Evolutionary conservation across 2,888 invertebrate species (phyloP), one percentile per base, ranked within the genome.

Genomic region (Chaetoderma sp.): DNA sequence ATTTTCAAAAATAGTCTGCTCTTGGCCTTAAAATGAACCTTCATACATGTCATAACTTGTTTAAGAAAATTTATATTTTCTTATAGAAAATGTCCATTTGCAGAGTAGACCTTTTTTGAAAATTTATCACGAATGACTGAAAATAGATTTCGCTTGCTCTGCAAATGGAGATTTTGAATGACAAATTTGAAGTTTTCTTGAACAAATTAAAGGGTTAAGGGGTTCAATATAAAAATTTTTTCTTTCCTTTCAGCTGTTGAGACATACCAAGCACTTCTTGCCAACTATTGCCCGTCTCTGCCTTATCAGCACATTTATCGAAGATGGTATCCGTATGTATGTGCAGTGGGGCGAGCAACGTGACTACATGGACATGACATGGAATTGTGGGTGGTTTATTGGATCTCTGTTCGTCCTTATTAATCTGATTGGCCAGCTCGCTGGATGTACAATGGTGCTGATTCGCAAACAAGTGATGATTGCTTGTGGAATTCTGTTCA

Each of bases 311-410:
- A 99, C 99, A 78, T 99, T 99, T 89, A 90, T 99, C 70, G 99
- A 99, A 88, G 99, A 99, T 90, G 99, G 99, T 1, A 90, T 99
- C 67, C 92, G 99, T 68, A 99, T 99, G 99, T 99, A 96, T 93
- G 93, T 95, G 83, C 99, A 99, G 87, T 98, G 98, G 98, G 91
- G 91, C 60, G 97, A 98, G 83, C 98, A 98, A 87, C 90, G 96
- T 47, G 96, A 97, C 86, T 98, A 97, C 87, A 98, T 98, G 95
- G 93, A 96, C 86, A 92, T 94, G 89, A 94, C 95, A 16, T 98
- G 98, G 99, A 93, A 93, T 50, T 97, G 98, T 88, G 98, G 98
- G 49, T 92, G 92, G 57, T 92, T 98, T 87, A 87, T 99, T 68
- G 97, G 97, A 56, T 95, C 96, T 18, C 77, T 96, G 74, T 99